Evolutionary conservation across 2,797 vertebrate species (phyloP).

Genomic region (Paramormyrops hopkinsi): DNA sequence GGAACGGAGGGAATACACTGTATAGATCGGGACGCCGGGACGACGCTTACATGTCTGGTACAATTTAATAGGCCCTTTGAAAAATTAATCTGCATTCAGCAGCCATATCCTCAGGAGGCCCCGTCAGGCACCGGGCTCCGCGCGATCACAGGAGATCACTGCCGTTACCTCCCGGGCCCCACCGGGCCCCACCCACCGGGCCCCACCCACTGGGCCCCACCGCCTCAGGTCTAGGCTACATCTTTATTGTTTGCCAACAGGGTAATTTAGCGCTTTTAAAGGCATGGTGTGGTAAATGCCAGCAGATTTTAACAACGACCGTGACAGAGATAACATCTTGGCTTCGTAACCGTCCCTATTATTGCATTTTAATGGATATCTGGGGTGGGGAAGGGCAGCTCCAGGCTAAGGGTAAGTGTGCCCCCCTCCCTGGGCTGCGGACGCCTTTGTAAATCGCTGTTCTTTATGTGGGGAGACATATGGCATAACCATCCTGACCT

Average conservation of each 20-base stretch:
- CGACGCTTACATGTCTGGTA: not conserved
- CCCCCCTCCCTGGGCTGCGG: not conserved
- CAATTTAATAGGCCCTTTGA: not conserved
- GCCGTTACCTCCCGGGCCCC: not conserved
- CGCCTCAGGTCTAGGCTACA: not conserved
- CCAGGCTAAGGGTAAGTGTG: not conserved
- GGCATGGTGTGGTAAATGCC: not conserved
- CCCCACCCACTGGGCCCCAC: not conserved
- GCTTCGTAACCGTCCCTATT: slow-evolving; percentile 17
- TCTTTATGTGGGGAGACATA: slow-evolving; percentile 24
- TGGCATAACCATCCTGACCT: not conserved
- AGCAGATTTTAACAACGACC: slow-evolving; percentile 8
- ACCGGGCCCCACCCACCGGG: too few relatives aligned
- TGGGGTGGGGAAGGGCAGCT: slow-evolving; percentile 8
- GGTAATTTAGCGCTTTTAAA: slow-evolving; percentile 3
- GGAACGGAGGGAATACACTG: not conserved
- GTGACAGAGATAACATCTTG: slow-evolving; percentile 14
- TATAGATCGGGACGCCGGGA: not conserved
- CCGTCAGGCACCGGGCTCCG: not conserved
- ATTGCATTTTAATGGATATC: slow-evolving; percentile 24
- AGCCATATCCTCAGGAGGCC: not conserved
- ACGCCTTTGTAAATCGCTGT: slow-evolving; percentile 19
- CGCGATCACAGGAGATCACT: not conserved
- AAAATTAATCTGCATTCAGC: not conserved
- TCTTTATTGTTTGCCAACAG: not conserved